Percentiles rank a stretch among this genome's conserved stretches.
phyloP scores from a whole-genome alignment of 2,888 invertebrate genomes.

The Teleiodes luculella region DNA sequence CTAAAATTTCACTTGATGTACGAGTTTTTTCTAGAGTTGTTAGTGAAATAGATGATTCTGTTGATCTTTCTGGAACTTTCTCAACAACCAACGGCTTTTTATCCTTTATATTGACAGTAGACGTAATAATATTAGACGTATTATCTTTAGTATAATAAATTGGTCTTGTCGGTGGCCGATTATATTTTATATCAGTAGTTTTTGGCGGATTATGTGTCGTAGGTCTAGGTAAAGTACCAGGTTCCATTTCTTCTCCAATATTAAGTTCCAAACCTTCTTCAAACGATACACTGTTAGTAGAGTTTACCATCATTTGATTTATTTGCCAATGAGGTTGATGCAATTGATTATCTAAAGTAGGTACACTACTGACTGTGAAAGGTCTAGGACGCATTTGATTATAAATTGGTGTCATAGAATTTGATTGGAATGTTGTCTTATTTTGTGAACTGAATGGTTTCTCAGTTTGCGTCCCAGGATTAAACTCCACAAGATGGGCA shows the following conservation, averaged over 20 bases:
- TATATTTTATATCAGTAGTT: slow-evolving; percentile 39
- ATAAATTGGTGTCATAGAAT: slow-evolving; percentile 59
- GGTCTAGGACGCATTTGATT: slow-evolving; percentile 62
- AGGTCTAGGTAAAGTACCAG: slow-evolving; percentile 35
- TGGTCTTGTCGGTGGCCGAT: slow-evolving; percentile 45
- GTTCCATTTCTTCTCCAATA: slow-evolving; percentile 64
- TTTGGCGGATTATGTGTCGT: slow-evolving; percentile 35
- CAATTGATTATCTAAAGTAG: slow-evolving; percentile 62
- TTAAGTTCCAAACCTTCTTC: slow-evolving; percentile 67
- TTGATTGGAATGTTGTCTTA: slow-evolving; percentile 53
- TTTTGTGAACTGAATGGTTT: slow-evolving; percentile 63
- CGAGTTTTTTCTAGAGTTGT: slow-evolving; percentile 47
- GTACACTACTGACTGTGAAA: slow-evolving; percentile 53
- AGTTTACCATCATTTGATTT: slow-evolving; percentile 64
- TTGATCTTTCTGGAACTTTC: slow-evolving; percentile 49
- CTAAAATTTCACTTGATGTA: slow-evolving; percentile 63
- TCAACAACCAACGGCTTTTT: slow-evolving; percentile 67
- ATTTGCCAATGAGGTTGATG: slow-evolving; percentile 76
- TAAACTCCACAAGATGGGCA: slow-evolving; percentile 40
- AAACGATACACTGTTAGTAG: slow-evolving; percentile 60
- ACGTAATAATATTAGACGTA: slow-evolving; percentile 66
- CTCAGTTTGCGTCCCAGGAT: slow-evolving; percentile 70
- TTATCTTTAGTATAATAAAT: slow-evolving; percentile 38
- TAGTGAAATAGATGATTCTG: slow-evolving; percentile 53
- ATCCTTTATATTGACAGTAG: slow-evolving; percentile 65